Conservation (phyloP, 2,113 vertebrate genomes). For the Ictalurus furcatus region DNA sequence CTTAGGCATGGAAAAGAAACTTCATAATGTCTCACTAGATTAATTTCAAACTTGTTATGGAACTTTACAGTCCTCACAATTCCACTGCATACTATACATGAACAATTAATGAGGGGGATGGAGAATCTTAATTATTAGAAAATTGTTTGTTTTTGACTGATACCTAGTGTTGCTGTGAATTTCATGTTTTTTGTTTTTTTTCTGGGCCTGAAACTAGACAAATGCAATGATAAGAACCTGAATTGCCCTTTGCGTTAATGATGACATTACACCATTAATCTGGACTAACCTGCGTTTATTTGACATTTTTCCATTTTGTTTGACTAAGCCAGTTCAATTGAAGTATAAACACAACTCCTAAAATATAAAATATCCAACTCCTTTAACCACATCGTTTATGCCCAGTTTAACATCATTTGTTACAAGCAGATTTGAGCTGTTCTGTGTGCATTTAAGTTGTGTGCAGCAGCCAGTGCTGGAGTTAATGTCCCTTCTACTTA, state of each 20-base stretch:
- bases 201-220: conserved; percentile 52
- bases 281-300: conserved; percentile 18
- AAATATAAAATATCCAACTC: neutral
- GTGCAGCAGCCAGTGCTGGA: neutral
- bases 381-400: neutral
- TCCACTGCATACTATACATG: conserved; percentile 36
- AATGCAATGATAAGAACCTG: conserved; percentile 57
- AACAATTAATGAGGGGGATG: conserved; percentile 51
- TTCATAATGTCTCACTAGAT: neutral
- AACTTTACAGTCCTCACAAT: conserved; percentile 23
- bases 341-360: neutral
- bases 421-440: neutral
- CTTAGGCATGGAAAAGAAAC: neutral
- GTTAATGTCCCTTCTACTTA: conserved; percentile 21
- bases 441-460: neutral
- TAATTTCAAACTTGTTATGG: conserved; percentile 29
- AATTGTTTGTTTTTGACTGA: conserved; percentile 58
- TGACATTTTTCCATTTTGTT: conserved; percentile 38
- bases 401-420: conserved; percentile 6
- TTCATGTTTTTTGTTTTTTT: conserved; percentile 22
- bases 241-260: conserved; percentile 55
- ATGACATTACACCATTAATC: conserved; percentile 44
- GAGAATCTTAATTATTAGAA: conserved; percentile 57
- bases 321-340: neutral
- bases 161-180: conserved; percentile 56